These are phyloP conservation scores for Miltochrista miniata DNA, from an alignment of 2,888 invertebrate species.

Conservation along the genomic window DNA sequence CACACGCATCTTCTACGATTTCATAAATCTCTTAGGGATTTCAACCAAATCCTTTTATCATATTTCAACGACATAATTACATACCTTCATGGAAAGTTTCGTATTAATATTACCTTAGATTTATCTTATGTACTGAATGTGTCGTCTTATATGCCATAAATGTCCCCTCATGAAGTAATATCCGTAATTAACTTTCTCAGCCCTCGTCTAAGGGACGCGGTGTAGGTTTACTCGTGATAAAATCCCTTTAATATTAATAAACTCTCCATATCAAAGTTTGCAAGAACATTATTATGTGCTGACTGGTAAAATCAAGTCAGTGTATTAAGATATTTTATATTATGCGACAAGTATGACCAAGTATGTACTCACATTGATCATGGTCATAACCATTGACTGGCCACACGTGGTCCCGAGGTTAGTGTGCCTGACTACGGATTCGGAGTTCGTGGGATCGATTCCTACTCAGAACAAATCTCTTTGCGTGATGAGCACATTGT, in stretches of 20 bases:
- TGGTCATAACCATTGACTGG: background rate
- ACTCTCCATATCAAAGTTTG: background rate
- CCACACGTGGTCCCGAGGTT: too few species aligned
- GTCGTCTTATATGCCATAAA: background rate
- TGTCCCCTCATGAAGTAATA: slow-evolving; percentile 2
- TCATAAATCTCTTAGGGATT: too few species aligned
- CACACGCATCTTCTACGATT: too few species aligned
- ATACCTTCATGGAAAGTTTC: too few species aligned
- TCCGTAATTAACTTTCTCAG: slow-evolving; percentile 5
- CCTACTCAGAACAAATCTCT: too few species aligned
- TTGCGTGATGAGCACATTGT: too few species aligned
- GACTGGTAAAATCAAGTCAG: background rate
- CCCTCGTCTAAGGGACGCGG: slow-evolving; percentile 1
- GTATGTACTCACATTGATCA: too few species aligned
- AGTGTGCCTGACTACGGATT: too few species aligned
- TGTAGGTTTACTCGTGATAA: background rate
- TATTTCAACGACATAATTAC: too few species aligned
- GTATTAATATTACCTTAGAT: background rate
- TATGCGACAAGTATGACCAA: background rate
- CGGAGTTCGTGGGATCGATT: too few species aligned
- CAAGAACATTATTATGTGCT: background rate
- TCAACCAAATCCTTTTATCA: too few species aligned
- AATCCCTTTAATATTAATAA: slow-evolving; percentile 1
- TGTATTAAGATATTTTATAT: background rate
- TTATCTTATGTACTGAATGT: background rate